Conservation (phyloP, 92 coral and sea anemone genomes). For the Desmophyllum pertusum region DNA sequence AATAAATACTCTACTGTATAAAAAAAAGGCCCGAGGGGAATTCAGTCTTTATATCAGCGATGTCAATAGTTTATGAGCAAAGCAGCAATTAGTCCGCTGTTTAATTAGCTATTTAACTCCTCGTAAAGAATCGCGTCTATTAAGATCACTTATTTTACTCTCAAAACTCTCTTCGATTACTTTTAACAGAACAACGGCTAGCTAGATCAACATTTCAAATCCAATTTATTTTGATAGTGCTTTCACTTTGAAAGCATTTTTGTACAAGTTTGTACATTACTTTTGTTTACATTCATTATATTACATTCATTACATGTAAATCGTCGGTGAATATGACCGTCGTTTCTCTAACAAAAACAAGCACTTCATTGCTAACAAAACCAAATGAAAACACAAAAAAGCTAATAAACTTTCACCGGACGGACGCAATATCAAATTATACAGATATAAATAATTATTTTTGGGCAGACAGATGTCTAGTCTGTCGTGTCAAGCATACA, state of each 20-base stretch:
- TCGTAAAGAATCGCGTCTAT: background rate
- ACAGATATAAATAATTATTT: background rate
- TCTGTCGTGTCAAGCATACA: background rate
- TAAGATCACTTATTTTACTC: background rate
- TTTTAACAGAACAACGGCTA: background rate
- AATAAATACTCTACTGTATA: background rate
- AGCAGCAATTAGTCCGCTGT: background rate
- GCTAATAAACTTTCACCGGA: background rate
- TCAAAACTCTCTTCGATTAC: background rate
- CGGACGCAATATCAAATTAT: background rate
- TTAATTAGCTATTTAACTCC: background rate
- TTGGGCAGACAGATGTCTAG: background rate
- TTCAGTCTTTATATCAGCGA: background rate
- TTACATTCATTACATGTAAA: background rate
- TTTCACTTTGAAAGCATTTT: background rate
- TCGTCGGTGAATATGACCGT: background rate
- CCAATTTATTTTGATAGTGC: background rate
- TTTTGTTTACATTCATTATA: background rate
- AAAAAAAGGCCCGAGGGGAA: background rate
- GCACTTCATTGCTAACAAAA: slow-evolving; percentile 13
- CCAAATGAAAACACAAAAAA: background rate
- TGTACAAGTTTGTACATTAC: background rate
- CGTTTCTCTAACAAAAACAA: background rate
- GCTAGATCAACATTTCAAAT: background rate
- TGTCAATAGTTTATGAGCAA: background rate